Evolutionary conservation across 2,797 vertebrate genomes (phyloP), one percentile per base, ranked within the genome.

Genomic region (Rhodeus uyekii): DNA sequence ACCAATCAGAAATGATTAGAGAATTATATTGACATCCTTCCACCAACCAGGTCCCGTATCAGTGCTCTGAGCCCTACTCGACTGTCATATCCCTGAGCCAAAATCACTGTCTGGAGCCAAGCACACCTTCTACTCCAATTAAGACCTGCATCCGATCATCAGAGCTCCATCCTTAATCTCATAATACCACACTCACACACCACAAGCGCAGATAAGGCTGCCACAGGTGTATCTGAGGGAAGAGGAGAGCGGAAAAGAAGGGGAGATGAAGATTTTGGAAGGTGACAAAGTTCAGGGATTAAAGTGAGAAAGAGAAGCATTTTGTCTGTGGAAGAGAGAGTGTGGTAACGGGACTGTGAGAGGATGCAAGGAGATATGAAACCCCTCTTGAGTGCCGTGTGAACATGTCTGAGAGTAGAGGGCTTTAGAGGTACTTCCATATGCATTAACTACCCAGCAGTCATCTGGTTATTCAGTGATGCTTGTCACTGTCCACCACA

Each of bases 91-190:
- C 78, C 67, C 53, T 84, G 55, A 82, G 84, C 42, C 73, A 67
- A 78, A 86, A 84, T 63, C 82, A 78, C 79, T 63, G 79, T 44
- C 80, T 80, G 64, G 67, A 64, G 64, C 67, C 55, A 76, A 78
- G 77, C 68, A 84, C 83, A 86, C 50, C 69, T 82, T 76, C 84
- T 79, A 84, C 86, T 88, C 69, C 63, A 88, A 86, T 86, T 86
- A 86, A 76, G 63, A 71, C 73, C 82, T 83, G 81, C 83, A 86
- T 86, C 74, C 22, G 69, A 83, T 86, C 85, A 83, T 46, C 74
- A 85, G 76, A 78, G 79, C 73, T 60, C 44, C 79, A 76, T 71
- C 73, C 55, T 61, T 85, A 86, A 86, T 86, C 85, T 80, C 38
- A 76, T 85, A 85, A 86, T 81, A 73, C 73, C 74, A 78, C 48